Conservation (phyloP, 2,888 invertebrate genomes). For the Teleiodes luculella region DNA sequence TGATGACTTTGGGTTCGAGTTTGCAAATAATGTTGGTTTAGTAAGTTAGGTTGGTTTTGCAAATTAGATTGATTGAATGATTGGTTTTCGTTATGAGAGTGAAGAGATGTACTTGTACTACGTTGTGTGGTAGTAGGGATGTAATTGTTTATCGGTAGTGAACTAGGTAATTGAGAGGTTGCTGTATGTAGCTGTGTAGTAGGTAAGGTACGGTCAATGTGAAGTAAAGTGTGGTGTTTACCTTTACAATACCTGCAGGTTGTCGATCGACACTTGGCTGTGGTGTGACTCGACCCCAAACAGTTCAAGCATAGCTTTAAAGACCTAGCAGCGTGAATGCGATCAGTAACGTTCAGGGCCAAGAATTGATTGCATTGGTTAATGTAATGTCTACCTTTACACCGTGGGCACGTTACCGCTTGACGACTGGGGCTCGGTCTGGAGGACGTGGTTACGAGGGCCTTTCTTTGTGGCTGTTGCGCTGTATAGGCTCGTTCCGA, state of each 20-base stretch:
- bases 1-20: not conserved
- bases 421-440: not conserved
- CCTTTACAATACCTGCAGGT: not conserved
- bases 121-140: not conserved
- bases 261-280: not conserved
- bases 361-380: constrained; percentile 14
- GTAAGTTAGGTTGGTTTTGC: not conserved
- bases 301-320: not conserved
- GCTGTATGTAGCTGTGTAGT: not conserved
- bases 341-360: not conserved
- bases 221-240: not conserved
- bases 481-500: no score
- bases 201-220: not conserved
- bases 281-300: not conserved
- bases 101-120: no score
- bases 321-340: not conserved
- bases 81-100: not conserved
- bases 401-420: constrained; percentile 7
- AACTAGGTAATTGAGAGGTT: not conserved
- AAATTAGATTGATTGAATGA: not conserved
- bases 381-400: constrained; percentile 14
- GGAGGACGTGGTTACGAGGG: not conserved
- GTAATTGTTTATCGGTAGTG: not conserved
- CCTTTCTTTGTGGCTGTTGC: no score
- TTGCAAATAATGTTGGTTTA: not conserved